A percentile compares a stretch with the other conserved stretches of the same genome.
These are phyloP conservation scores for Brachionus sp. DNA, from an alignment of 1,140 invertebrate species.

Conservation along the genomic window DNA sequence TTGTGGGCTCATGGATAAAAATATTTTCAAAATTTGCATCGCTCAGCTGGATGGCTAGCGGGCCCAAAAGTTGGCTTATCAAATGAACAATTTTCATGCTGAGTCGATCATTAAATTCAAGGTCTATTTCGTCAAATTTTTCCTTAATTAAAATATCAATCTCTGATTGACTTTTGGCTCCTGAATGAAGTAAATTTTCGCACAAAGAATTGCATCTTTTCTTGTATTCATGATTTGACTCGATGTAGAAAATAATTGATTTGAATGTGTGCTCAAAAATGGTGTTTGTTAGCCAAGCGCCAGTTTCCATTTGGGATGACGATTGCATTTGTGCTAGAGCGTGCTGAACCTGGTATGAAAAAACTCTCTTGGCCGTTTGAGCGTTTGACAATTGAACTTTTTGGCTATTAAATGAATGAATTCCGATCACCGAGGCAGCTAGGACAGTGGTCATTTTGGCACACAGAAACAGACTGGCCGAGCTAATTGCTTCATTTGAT, in stretches of 20 bases:
- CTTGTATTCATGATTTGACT: not conserved
- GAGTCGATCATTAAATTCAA: not conserved
- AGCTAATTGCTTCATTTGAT: not conserved
- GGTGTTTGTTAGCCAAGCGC: not conserved
- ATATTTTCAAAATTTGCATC: not conserved
- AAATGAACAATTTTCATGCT: not conserved
- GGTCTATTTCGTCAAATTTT: not conserved
- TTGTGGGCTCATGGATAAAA: not conserved
- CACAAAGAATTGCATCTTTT: not conserved
- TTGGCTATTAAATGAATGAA: not conserved
- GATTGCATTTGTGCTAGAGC: not conserved
- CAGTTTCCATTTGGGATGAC: not conserved
- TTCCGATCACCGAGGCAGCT: not conserved
- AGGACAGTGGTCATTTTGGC: not conserved
- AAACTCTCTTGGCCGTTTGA: not conserved
- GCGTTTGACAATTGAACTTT: not conserved
- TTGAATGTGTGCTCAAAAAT: not conserved
- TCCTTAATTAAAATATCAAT: not conserved
- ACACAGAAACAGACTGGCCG: not conserved
- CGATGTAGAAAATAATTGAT: not conserved
- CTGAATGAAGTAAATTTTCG: not conserved
- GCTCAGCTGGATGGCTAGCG: not conserved
- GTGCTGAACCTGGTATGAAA: not conserved
- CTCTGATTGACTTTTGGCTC: not conserved
- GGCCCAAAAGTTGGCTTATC: not conserved